Evolutionary conservation across 2,888 invertebrate genomes (phyloP), one percentile per base, ranked within the genome.

Genomic region (Lithodes maja): DNA sequence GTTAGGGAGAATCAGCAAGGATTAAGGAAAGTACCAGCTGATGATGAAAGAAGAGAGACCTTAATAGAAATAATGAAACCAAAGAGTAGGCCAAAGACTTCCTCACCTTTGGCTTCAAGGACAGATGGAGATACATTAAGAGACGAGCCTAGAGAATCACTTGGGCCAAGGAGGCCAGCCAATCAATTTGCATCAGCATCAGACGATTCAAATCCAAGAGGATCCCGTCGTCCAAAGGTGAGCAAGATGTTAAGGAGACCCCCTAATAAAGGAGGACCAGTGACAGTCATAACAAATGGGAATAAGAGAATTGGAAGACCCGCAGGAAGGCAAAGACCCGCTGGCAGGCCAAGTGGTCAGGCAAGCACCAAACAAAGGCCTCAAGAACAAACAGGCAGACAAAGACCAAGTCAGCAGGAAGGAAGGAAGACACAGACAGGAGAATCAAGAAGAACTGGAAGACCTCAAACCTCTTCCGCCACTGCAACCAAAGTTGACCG

Each of bases 11-110:
- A 17, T 55, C 80, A 3, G n/a, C 80, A 80, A 7, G 77, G 68
- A 1, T 50, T 61, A 9, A 75, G 75, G 17, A 85, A 85, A n/a
- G 52, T 50, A 33, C n/a, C 17, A 33, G 68, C 5, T n/a, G 61
- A 55, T n/a, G 69, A 69, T 1, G 83, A 74, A 53, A n/a, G 71
- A 71, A 52, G 83, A 71, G 69, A 69, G 52, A 53, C 68, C 15
- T 75, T 85, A 12, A 15, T 55, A 12, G 84, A 55, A 54, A 17
- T 17, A 1, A 80, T 75, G 61, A 86, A 82, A 54, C 77, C 81
- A 5, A 82, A 15, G 50, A 81, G 33, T 17, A 61, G 52, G 9
- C 86, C 61, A 54, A 82, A 75, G 49, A 12, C 17, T n/a, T n/a
- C 17, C 12, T n/a, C 71, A 71, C 3, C n/a, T 17, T 71, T 71